Conservation (phyloP, 2,113 vertebrate species). For the Zapornia atra region DNA sequence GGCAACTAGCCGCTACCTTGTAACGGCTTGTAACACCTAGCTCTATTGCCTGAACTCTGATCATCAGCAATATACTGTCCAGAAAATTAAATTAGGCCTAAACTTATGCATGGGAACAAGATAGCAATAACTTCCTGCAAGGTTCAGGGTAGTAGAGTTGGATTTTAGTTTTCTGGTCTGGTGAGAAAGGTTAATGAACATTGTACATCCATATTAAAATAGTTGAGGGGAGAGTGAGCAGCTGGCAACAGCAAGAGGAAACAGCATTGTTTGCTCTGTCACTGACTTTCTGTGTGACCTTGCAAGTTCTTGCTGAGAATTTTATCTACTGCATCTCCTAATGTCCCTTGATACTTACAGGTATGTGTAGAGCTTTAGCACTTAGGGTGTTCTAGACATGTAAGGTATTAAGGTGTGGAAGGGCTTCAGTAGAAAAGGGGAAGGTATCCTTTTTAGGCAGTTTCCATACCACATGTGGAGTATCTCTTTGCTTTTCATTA, state of each 20-base stretch:
- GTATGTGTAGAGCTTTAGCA: neutral
- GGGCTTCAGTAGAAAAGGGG: neutral
- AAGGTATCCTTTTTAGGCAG: neutral
- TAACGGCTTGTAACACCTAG: neutral
- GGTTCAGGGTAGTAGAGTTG: neutral
- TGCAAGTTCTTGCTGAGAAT: neutral
- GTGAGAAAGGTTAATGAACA: neutral
- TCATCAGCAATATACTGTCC: neutral
- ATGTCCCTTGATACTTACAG: neutral
- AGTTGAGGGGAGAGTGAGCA: neutral
- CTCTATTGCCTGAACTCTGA: neutral
- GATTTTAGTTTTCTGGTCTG: neutral
- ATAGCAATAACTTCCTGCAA: neutral
- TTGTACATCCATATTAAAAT: neutral
- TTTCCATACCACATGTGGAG: neutral
- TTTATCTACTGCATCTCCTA: neutral
- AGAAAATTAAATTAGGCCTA: neutral
- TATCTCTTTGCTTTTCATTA: neutral
- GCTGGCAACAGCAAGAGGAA: neutral
- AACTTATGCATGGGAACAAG: neutral
- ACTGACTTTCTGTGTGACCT: neutral
- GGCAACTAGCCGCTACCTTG: neutral
- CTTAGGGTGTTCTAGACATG: fast-evolving
- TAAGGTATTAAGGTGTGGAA: neutral
- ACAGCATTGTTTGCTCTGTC: neutral